A percentile compares a stretch with the other conserved stretches of the same genome.
Conservation (phyloP, 2,113 vertebrate species). For the Misgurnus anguillicaudatus region DNA sequence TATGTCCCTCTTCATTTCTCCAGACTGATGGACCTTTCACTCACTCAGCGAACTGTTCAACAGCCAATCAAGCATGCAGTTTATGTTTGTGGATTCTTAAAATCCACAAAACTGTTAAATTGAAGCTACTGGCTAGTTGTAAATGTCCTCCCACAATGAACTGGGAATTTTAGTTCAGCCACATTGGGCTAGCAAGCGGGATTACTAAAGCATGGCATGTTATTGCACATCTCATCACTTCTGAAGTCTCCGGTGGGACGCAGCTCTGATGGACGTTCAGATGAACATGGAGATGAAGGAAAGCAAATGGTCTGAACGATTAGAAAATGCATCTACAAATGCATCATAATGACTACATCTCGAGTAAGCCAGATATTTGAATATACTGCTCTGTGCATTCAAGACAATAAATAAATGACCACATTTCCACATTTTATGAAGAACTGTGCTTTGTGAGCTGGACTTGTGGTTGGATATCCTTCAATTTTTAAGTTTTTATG, state of each 20-base stretch:
- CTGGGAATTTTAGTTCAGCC: neutral
- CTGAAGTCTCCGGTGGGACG: constrained; percentile 1
- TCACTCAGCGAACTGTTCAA: neutral
- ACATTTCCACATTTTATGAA: neutral
- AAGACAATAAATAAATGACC: neutral
- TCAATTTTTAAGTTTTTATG: too few relatives aligned
- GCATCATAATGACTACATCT: neutral
- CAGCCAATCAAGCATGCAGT: constrained; percentile 2
- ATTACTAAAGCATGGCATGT: constrained; percentile 39
- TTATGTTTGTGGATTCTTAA: neutral
- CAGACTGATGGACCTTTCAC: neutral
- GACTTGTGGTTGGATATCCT: neutral
- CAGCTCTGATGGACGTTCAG: constrained; percentile 12
- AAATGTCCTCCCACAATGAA: neutral
- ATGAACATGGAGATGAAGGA: constrained; percentile 8
- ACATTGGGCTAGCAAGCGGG: constrained; percentile 5
- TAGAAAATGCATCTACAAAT: neutral
- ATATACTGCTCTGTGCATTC: neutral
- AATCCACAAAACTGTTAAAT: neutral
- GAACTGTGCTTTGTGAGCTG: neutral
- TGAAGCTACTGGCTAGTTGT: neutral
- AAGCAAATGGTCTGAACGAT: neutral
- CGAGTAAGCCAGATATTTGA: neutral
- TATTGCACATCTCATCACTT: constrained; percentile 38
- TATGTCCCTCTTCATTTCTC: neutral